Conservation (phyloP, 2,113 vertebrate species). For the Neomonachus schauinslandi region DNA sequence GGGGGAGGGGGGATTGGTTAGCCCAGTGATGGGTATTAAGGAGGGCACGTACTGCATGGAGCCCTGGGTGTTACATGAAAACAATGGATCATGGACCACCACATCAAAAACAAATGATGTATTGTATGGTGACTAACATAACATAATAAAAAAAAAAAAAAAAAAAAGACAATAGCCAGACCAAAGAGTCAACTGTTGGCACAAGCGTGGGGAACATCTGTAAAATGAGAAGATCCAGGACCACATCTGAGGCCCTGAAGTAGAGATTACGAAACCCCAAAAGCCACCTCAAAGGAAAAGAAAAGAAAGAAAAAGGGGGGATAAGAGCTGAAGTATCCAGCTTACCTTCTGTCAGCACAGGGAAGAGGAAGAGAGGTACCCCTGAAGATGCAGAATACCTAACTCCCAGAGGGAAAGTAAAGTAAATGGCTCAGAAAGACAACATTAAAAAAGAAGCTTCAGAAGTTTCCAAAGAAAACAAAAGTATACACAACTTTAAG, state of each 20-base stretch:
- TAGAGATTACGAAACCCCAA: slow-evolving; percentile 71
- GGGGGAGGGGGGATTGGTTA: too few relatives aligned
- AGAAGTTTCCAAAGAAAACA: slow-evolving; percentile 73
- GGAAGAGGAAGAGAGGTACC: slow-evolving; percentile 82
- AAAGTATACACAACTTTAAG: slow-evolving; percentile 79
- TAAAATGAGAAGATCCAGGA: slow-evolving; percentile 79
- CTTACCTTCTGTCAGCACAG: slow-evolving; percentile 70
- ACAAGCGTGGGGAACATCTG: slow-evolving; percentile 51
- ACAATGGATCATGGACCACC: too few relatives aligned
- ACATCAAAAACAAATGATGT: too few relatives aligned
- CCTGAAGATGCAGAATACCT: slow-evolving; percentile 78
- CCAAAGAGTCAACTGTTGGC: slow-evolving; percentile 78
- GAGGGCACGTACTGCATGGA: too few relatives aligned
- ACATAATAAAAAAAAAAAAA: too few relatives aligned
- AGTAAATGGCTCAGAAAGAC: slow-evolving; percentile 82
- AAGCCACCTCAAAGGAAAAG: slow-evolving; percentile 74
- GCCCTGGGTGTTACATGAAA: too few relatives aligned
- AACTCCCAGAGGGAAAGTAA: slow-evolving; percentile 84
- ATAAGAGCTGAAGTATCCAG: slow-evolving; percentile 82
- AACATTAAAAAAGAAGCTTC: slow-evolving; percentile 61
- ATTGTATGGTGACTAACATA: too few relatives aligned
- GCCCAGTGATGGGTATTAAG: too few relatives aligned
- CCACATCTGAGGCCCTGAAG: slow-evolving; percentile 74
- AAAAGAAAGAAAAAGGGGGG: slow-evolving; percentile 61
- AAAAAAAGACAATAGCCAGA: slow-evolving; percentile 76